phyloP scores from a whole-genome alignment of 23 tunicate genomes.

The Ciona savignyi region DNA sequence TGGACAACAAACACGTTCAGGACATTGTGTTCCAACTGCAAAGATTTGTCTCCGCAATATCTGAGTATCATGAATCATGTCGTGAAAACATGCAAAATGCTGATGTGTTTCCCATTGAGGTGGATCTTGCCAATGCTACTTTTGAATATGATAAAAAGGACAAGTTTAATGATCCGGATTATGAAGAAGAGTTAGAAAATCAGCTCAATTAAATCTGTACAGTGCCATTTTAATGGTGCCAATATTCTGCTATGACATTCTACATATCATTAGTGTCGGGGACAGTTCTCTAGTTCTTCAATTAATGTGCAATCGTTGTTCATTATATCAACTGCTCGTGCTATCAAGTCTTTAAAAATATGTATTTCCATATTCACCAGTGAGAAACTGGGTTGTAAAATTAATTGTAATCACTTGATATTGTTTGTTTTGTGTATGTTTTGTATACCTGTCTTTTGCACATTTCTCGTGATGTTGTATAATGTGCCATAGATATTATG shows the following conservation, averaged over 20 bases:
- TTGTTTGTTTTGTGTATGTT: too few species aligned
- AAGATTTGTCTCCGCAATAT: constrained; percentile 68
- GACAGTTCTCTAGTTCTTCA: not conserved
- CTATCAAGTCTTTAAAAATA: too few species aligned
- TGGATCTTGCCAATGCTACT: constrained; percentile 74
- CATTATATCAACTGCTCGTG: too few species aligned
- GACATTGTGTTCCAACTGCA: constrained; percentile 88
- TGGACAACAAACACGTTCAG: constrained; percentile 96
- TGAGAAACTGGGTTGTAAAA: too few species aligned
- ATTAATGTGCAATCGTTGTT: not conserved
- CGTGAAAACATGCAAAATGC: constrained; percentile 45
- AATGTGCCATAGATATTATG: too few species aligned
- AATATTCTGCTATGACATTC: too few species aligned
- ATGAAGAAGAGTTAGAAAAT: constrained; percentile 65
- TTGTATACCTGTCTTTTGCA: too few species aligned
- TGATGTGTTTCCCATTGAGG: constrained; percentile 98
- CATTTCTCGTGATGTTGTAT: too few species aligned
- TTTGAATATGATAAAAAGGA: constrained; percentile 96
- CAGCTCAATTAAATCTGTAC: not conserved
- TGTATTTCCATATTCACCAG: too few species aligned
- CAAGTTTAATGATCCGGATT: constrained; percentile 81
- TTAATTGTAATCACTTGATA: too few species aligned
- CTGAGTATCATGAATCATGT: constrained; percentile 68
- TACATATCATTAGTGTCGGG: too few species aligned
- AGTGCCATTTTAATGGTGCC: too few species aligned